Conservation (phyloP, 1,140 invertebrate species). For the Babylonia areolata region DNA sequence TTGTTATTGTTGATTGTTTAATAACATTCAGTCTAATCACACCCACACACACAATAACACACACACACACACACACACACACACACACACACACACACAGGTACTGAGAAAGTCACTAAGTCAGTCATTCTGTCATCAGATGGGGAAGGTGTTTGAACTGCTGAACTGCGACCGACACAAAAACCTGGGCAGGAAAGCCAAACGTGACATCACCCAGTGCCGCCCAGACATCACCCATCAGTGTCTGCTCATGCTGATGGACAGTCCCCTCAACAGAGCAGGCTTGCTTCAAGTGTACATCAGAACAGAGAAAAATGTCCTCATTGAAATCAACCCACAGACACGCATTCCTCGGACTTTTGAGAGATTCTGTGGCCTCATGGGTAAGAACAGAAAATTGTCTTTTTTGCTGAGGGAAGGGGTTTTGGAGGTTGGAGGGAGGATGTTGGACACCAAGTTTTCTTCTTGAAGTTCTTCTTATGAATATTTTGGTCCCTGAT, state of each 20-base stretch:
- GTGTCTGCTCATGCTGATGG: constrained; percentile 96
- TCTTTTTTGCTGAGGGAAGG: background rate
- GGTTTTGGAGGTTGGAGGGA: background rate
- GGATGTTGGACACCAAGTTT: too few species aligned
- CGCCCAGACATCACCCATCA: constrained; percentile 97
- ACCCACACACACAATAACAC: too few species aligned
- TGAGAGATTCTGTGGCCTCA: constrained; percentile 97
- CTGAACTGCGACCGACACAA: constrained; percentile 96
- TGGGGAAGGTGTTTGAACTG: constrained; percentile 92
- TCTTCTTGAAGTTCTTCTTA: too few species aligned
- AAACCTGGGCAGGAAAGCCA: constrained; percentile 88
- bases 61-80: too few species aligned
- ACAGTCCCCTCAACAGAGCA: constrained; percentile 95
- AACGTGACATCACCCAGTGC: constrained; percentile 88
- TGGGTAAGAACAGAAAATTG: constrained; percentile 83
- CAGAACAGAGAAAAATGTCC: constrained; percentile 96
- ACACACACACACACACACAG: too few species aligned
- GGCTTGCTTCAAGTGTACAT: constrained; percentile 91
- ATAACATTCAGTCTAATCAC: too few species aligned
- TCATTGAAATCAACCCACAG: constrained; percentile 99
- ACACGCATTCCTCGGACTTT: constrained; percentile 98
- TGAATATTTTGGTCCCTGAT: too few species aligned
- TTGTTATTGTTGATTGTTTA: too few species aligned
- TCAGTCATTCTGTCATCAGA: constrained; percentile 78
- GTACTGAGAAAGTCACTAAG: background rate